These are phyloP conservation scores for Octonoba sinensis DNA, from an alignment of 2,888 invertebrate genomes.

Conservation along the genomic window DNA sequence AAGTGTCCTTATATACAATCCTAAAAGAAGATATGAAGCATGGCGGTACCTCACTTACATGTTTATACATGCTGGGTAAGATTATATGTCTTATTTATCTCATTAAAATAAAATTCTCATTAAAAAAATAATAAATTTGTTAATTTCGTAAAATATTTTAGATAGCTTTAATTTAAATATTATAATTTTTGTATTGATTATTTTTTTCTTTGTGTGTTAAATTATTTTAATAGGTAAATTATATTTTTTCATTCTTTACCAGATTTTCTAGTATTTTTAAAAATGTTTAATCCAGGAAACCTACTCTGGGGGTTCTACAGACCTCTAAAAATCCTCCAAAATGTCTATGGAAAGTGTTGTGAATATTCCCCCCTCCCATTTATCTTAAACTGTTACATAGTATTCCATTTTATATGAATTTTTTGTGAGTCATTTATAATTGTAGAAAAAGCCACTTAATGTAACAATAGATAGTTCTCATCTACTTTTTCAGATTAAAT, in stretches of 20 bases:
- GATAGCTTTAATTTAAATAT: background rate
- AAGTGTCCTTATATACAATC: slow-evolving; percentile 88
- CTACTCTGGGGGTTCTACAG: too few species aligned
- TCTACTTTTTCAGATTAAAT: too few species aligned
- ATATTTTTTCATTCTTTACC: background rate
- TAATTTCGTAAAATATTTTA: background rate
- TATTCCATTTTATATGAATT: too few species aligned
- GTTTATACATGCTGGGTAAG: slow-evolving; percentile 90
- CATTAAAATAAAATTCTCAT: background rate
- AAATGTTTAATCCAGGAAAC: background rate
- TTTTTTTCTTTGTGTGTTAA: background rate
- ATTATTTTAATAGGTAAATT: background rate
- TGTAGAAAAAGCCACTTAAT: too few species aligned
- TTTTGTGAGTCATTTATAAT: too few species aligned
- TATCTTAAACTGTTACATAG: too few species aligned
- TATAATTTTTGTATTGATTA: background rate
- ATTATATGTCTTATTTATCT: slow-evolving; percentile 7
- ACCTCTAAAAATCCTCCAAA: too few species aligned
- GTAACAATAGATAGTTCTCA: too few species aligned
- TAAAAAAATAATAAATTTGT: background rate
- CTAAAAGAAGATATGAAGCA: slow-evolving; percentile 84
- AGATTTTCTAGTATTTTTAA: background rate
- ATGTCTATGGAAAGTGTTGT: too few species aligned
- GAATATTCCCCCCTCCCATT: too few species aligned
- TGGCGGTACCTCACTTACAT: slow-evolving; percentile 97